Base-by-base conservation (phyloP, 2,888 invertebrate species). In the Andrena bucephala region DNA sequence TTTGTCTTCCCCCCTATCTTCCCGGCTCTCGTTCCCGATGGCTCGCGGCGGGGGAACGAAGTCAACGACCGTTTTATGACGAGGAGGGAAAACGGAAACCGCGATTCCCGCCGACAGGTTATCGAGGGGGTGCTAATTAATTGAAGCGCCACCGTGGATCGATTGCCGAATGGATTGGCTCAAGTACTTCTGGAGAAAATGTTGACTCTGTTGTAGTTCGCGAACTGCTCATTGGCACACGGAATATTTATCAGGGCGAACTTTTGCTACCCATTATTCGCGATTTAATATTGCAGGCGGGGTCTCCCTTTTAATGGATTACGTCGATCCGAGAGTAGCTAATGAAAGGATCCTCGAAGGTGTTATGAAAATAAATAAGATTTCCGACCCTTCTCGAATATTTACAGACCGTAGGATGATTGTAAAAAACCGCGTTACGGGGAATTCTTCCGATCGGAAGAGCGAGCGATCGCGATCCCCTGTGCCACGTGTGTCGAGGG, bases 71-170 rank as follows among this genome's bases (percentile, higher is more conserved):
- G 52, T 16, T 36, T 10, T n/a, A 31, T 48, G 66, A 73, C 2
- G 42, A 42, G 42, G 52, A 16, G 54, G n/a, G 16, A 8, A 10
- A 65, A 20, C 10, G 60, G 27, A 52, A 48, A 31, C n/a, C 24
- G 77, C 24, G 24, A 42, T 57, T 42, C 36, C 50, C 27, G 24
- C 1, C 57, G 72, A 77, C 10, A 27, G 62, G 27, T 57, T 65
- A 65, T 78, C 72, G 54, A 42, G 33, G 20, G 20, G n/a, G 29
- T n/a, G 36, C 42, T 72, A 72, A 78, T 81, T 81, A 72, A 79
- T 78, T 24, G 67, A 54, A 10, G 27, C 29, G 42, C 33, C 10
- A 2, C n/a, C 16, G 42, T 16, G 42, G 8, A 31, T 50, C 65
- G 71, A 77, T 73, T 42, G 31, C 10, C 24, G 50, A n/a, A 59